Evolutionary conservation across 2,797 vertebrate species (phyloP), one percentile per base, ranked within the genome.

Genomic region (Melopsittacus undulatus): DNA sequence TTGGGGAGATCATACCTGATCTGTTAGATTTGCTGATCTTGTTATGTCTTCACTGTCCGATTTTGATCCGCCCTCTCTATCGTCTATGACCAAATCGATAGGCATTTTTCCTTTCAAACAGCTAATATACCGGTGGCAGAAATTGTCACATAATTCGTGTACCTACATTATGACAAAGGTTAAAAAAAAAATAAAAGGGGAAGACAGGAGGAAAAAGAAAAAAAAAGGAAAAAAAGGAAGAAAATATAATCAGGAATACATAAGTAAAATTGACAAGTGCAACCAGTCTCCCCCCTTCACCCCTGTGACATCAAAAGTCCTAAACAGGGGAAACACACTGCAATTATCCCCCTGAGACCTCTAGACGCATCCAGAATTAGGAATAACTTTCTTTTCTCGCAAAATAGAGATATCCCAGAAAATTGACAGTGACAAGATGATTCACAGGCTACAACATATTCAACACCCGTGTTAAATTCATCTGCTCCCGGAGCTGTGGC

Each of bases 41-140:
- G 99, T 99, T 98, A 99, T 99, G 97, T 99, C 99, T 98, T 99
- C 99, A 96, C 98, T 99, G 98, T 99, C 99, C 97, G 99, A 99
- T 97, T 99, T 99, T 97, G 99, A 99, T 93, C 99, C 99, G 87
- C 99, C 99, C 98, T 99, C 99, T 98, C 99, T 98, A 98, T 99
- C 99, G 98, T 99, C 99, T 98, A 99, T 99, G 97, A 99, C 99
- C 99, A 99, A 98, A 98, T 99, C 99, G 98, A 99, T 99, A 98
- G 99, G 99, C 99, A 99, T 99, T 98, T 99, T 99, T 96, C 99
- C 99, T 98, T 99, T 99, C 98, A 99, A 98, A 98, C 99, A 99
- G 98, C 99, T 99, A 98, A 99, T 99, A 98, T 99, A 99, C 98
- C 99, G 99, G 98, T 99, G 99, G 98, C 99, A 99, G 98, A 99